These are phyloP conservation scores for Lasiurus borealis DNA, from an alignment of 2,113 vertebrate genomes.

Conservation along the genomic window DNA sequence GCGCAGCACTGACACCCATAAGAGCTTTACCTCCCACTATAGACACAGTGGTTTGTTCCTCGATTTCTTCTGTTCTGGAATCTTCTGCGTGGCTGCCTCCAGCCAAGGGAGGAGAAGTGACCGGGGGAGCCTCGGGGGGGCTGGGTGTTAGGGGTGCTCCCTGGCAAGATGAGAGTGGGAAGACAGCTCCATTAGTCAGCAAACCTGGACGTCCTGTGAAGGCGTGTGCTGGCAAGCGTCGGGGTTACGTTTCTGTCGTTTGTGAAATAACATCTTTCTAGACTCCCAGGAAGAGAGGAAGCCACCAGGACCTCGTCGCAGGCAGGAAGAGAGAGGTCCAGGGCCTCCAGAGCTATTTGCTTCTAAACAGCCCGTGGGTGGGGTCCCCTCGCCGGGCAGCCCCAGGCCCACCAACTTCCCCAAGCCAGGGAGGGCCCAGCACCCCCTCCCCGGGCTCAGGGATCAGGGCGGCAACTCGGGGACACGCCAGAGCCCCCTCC, in stretches of 20 bases:
- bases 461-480: accelerated
- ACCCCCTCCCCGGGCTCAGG: accelerated
- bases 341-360: neutral
- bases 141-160: neutral
- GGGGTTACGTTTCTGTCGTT: accelerated
- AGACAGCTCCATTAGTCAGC: accelerated
- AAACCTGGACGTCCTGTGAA: accelerated
- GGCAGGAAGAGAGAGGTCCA: accelerated
- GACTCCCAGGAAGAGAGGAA: neutral
- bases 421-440: neutral
- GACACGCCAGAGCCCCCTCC: neutral
- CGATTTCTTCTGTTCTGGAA: slow-evolving; percentile 64
- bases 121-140: slow-evolving; percentile 79
- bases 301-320: neutral
- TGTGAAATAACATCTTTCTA: neutral
- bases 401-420: neutral
- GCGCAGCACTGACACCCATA: neutral
- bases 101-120: slow-evolving; percentile 82
- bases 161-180: slow-evolving; percentile 15
- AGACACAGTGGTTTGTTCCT: accelerated
- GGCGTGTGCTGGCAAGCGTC: accelerated
- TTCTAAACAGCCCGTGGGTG: neutral
- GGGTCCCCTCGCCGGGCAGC: neutral
- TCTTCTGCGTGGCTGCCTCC: accelerated
- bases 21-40: slow-evolving; percentile 78